Conservation (phyloP, 1,140 invertebrate species). For the Formica exsecta region DNA sequence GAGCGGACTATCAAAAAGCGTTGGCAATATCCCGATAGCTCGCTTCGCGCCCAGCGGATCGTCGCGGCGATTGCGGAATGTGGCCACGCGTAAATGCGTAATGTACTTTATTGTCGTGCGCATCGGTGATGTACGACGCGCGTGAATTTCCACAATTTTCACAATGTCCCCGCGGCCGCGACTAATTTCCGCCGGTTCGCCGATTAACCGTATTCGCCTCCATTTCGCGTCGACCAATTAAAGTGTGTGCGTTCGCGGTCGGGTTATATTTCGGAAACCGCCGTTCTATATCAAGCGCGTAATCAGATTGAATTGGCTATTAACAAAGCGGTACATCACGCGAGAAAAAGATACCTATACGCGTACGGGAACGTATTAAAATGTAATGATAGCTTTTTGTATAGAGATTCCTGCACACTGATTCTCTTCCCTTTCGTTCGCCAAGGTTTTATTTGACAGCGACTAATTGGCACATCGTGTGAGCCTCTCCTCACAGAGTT, state of each 20-base stretch:
- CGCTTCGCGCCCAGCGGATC: constrained; percentile 38
- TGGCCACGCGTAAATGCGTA: constrained; percentile 62
- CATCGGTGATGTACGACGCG: constrained; percentile 56
- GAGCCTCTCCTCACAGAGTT: constrained; percentile 8
- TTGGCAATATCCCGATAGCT: constrained; percentile 47
- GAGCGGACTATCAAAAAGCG: constrained; percentile 66
- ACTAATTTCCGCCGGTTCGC: constrained; percentile 49
- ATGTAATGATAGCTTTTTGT: constrained; percentile 6
- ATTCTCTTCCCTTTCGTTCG: constrained; percentile 8
- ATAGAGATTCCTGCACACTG: neutral
- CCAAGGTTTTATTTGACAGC: constrained; percentile 10
- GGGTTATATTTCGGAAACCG: constrained; percentile 26
- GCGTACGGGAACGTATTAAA: neutral
- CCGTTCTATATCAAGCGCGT: constrained; percentile 21
- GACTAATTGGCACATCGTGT: constrained; percentile 41
- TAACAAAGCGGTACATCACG: constrained; percentile 39
- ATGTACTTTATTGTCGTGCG: constrained; percentile 71
- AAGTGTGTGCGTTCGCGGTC: constrained; percentile 2
- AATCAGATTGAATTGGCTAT: constrained; percentile 50
- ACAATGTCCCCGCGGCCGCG: constrained; percentile 41
- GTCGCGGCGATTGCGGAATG: constrained; percentile 61
- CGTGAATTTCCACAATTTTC: constrained; percentile 67
- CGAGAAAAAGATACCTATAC: neutral
- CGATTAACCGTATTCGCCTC: constrained; percentile 43
- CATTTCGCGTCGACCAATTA: constrained; percentile 48